These are phyloP conservation scores for Colinus virginianus DNA, from an alignment of 2,113 vertebrate genomes.

Conservation along the genomic window DNA sequence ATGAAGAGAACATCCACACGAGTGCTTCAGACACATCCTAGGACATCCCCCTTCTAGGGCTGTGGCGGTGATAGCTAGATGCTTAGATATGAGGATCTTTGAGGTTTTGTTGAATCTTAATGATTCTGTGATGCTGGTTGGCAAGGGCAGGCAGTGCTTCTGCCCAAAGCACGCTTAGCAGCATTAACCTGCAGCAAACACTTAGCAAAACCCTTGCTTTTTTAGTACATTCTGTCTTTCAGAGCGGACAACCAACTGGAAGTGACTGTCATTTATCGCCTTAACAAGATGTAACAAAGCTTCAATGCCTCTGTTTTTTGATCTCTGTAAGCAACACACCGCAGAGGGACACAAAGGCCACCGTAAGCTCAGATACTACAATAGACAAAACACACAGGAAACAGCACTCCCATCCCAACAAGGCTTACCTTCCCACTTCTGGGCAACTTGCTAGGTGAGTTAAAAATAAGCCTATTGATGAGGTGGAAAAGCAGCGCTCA, in stretches of 20 bases:
- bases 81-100: too few species aligned
- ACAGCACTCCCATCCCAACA: neutral
- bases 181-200: neutral
- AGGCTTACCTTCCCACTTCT: slow-evolving; percentile 3
- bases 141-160: neutral
- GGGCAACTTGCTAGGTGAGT: neutral
- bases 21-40: neutral
- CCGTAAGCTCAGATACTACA: neutral
- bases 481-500: neutral
- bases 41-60: neutral
- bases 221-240: slow-evolving; percentile 43
- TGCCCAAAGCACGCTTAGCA: neutral
- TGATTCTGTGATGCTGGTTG: neutral
- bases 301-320: neutral
- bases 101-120: too few species aligned
- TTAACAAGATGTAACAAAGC: neutral
- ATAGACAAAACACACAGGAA: neutral
- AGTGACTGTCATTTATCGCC: neutral
- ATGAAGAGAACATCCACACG: neutral
- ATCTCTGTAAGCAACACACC: fast-evolving
- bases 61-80: too few species aligned
- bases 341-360: neutral
- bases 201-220: slow-evolving; percentile 42
- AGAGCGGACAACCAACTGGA: neutral
- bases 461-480: slow-evolving; percentile 62